These are phyloP conservation scores for Elephas maximus DNA, from an alignment of 2,113 vertebrate species.

Conservation along the genomic window DNA sequence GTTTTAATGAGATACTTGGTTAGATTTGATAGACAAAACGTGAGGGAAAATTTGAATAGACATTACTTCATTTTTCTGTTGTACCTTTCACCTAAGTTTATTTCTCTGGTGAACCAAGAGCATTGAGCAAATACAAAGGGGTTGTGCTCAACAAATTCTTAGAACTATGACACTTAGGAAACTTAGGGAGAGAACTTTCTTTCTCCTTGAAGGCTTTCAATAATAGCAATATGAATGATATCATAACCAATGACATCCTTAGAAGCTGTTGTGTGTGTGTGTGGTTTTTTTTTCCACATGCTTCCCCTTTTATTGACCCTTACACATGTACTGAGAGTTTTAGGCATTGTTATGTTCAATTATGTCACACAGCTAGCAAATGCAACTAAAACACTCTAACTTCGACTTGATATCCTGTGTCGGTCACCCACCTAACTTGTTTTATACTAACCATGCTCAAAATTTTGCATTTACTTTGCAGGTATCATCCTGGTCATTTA, in stretches of 20 bases:
- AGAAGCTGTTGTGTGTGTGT: background rate
- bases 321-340: background rate
- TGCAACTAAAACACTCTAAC: background rate
- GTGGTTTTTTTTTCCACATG: background rate
- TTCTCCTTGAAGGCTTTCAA: background rate
- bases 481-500: background rate
- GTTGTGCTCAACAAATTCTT: background rate
- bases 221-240: background rate
- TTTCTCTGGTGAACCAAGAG: background rate
- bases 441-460: background rate
- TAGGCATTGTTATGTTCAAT: background rate
- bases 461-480: background rate
- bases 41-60: background rate
- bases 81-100: background rate
- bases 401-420: background rate
- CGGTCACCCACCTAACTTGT: background rate
- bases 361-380: background rate
- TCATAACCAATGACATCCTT: background rate
- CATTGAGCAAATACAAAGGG: background rate
- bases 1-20: background rate
- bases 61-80: background rate
- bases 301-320: background rate
- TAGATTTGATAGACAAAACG: background rate
- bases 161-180: too few species aligned
- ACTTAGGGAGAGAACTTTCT: background rate